Conservation (phyloP, 1,140 invertebrate genomes). For the Batillaria attramentaria region DNA sequence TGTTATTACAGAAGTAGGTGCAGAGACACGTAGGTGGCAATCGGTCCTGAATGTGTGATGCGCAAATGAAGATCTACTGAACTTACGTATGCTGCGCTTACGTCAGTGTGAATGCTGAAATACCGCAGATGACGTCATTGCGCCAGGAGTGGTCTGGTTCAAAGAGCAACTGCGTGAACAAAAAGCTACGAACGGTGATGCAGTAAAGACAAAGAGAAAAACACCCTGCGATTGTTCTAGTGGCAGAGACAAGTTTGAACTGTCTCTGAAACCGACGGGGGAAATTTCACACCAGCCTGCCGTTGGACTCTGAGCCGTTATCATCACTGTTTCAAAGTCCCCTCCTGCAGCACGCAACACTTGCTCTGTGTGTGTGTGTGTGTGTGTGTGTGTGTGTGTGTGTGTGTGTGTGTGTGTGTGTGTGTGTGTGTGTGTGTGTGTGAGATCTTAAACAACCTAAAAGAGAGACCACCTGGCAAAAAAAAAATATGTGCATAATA, state of each 20-base stretch:
- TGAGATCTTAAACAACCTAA: not conserved
- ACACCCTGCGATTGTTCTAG: not conserved
- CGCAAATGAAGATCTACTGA: no score
- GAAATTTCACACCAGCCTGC: not conserved
- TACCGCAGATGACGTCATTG: no score
- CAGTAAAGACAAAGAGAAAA: no score
- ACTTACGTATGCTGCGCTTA: no score
- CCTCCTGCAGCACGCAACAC: not conserved
- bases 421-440: constrained; percentile 2
- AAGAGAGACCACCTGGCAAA: not conserved
- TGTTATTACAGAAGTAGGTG: no score
- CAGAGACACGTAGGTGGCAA: no score
- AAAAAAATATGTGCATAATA: not conserved
- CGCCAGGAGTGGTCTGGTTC: no score
- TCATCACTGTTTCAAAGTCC: not conserved
- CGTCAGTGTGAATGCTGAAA: no score
- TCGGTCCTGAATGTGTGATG: no score
- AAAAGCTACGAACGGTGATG: no score
- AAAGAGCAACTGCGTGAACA: no score
- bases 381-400: not conserved
- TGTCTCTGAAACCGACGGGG: not conserved
- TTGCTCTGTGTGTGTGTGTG: not conserved
- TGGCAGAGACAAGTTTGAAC: not conserved
- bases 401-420: not conserved
- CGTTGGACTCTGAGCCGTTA: not conserved